Base-by-base conservation (phyloP, 2,888 invertebrate species). In the Catocala nupta region DNA sequence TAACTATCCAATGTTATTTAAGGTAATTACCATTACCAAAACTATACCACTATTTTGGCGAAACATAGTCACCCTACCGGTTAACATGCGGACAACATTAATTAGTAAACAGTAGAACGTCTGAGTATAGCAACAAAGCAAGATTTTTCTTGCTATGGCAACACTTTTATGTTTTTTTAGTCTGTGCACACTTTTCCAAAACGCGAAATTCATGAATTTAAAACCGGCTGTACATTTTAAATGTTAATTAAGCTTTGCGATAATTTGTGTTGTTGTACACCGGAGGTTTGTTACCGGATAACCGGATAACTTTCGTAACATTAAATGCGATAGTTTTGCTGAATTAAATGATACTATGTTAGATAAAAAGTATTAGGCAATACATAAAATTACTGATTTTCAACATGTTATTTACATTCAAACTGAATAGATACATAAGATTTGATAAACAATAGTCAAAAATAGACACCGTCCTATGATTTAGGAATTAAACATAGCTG, bases 1-100 rank as follows among this genome's bases (percentile, higher is more conserved):
- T 39, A 39, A 39, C 8, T 39, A 39, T 7, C 36, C 9, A 39
- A 7, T 7, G 36, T 7, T 39, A 39, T 3, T 3, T 3, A 25
- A 25, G 25, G 25, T 25, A 25, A 3, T 4, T 0, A n/a, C n/a
- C 25, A 3, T 25, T 3, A 25, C 25, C 25, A 25, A 25, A 25
- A 25, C 25, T 25, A 39, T 9, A 9, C 9, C 36, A 39, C 36
- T 39, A 39, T 39, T 39, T 7, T 39, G 36, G 9, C 36, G 7
- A 7, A 7, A 4, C 53, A 64, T 85, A 81, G 87, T 53, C 55
- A 78, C 85, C 76, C 81, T 78, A 81, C 61, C 55, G 70, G 83
- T 82, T 84, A 83, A 85, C 90, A 91, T 91, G 89, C 90, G 90
- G 91, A 90, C 88, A 86, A 85, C 90, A 90, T 90, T 92, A 91